A percentile compares a stretch with the other conserved stretches of the same genome.
phyloP scores from a whole-genome alignment of 2,797 vertebrate genomes.

The Muraenolepis orangiensis region DNA sequence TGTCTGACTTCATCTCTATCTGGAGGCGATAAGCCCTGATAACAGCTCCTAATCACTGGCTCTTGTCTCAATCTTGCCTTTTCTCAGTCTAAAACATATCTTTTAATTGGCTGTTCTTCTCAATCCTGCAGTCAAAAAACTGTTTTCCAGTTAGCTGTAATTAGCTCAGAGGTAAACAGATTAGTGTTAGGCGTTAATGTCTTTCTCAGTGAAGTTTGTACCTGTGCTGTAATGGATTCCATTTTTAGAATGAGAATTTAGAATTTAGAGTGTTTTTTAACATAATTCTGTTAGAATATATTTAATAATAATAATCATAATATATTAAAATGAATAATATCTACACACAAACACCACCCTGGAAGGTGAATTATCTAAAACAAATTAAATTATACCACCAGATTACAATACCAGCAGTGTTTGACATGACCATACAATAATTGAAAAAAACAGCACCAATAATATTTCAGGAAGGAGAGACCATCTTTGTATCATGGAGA shows the following conservation, averaged over 20 bases:
- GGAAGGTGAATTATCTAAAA: constrained; percentile 10
- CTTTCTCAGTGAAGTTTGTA: background rate
- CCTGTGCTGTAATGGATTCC: background rate
- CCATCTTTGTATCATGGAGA: background rate
- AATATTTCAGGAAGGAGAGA: background rate
- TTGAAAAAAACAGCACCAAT: constrained; percentile 2
- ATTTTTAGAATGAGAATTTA: too few species aligned
- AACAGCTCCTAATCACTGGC: constrained; percentile 46
- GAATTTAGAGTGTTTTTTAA: too few species aligned
- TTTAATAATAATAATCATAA: too few species aligned
- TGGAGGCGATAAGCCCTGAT: constrained; percentile 41
- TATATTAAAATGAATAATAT: background rate
- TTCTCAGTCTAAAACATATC: constrained; percentile 3
- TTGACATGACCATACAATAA: background rate
- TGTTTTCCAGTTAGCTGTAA: background rate
- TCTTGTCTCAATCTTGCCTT: constrained; percentile 19
- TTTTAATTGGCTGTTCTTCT: background rate
- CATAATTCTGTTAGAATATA: too few species aligned
- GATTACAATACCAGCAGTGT: background rate
- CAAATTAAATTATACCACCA: constrained; percentile 8
- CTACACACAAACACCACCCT: constrained; percentile 2
- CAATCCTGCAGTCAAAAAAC: background rate
- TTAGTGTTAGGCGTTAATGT: background rate
- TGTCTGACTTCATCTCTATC: constrained; percentile 32
- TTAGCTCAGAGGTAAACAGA: background rate